Evolutionary conservation across 2,888 invertebrate genomes (phyloP), one percentile per base, ranked within the genome.

Genomic region (Colostygia pectinataria): DNA sequence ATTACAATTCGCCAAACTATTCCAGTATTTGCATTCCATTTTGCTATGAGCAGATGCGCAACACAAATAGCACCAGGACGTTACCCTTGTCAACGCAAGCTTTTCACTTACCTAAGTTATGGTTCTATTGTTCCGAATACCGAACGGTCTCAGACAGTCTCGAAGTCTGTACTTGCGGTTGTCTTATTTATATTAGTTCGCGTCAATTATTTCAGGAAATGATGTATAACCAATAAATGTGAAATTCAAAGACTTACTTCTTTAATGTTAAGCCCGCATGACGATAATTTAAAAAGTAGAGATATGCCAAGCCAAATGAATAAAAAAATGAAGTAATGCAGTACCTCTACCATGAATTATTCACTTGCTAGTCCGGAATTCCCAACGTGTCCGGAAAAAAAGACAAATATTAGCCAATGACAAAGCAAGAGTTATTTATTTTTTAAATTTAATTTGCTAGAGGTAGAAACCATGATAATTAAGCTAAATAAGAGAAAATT

Each of bases 11-110:
- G 25, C 31, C 7, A 23, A 52, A 51, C 59, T 53, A 59, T 55
- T 56, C 53, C 41, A 53, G 57, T 59, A 53, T 58, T 51, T 57
- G 55, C 57, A 56, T 61, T 47, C 63, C 42, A 63, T 61, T 62
- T 59, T 61, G 57, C 52, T 49, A 53, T 47, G 40, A 46, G 61
- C 59, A 66, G 66, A 68, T 73, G 66, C 58, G 59, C 59, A 63
- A 68, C 71, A 66, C 71, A 77, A 80, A 80, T 78, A 80, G 76
- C 71, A 65, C 56, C 66, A 77, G 77, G 77, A 78, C 77, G 66
- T 80, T 79, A 81, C 77, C 79, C 80, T 71, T 80, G 80, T 81
- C 80, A 81, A 73, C 73, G 76, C 65, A 71, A 77, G 79, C 77
- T 78, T 81, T 80, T 79, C 79, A 77, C 75, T 73, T 71, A 69